A percentile compares a stretch with the other conserved stretches of the same genome.
Conservation (phyloP, 2,797 vertebrate genomes). For the Lagodon rhomboides region DNA sequence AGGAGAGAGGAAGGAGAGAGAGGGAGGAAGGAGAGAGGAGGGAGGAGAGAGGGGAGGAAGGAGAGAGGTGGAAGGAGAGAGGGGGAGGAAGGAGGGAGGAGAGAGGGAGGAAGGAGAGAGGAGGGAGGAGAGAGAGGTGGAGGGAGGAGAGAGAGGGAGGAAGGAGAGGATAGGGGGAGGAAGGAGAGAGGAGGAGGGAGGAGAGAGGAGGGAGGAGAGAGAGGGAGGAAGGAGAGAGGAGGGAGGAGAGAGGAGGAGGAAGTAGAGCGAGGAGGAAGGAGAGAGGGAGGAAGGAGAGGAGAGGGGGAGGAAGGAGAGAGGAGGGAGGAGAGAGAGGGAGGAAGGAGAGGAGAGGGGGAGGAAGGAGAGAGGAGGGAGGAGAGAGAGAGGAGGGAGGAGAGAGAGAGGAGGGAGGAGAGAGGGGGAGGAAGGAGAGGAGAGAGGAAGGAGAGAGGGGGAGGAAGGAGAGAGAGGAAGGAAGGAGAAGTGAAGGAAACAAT, state of each 20-base stretch:
- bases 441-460: too few relatives aligned
- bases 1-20: too few relatives aligned
- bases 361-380: too few relatives aligned
- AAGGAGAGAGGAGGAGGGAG: neutral
- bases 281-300: neutral
- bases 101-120: neutral
- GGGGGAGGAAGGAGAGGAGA: neutral
- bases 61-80: too few relatives aligned
- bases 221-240: constrained; percentile 8
- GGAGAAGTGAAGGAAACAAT: constrained; percentile 10
- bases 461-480: too few relatives aligned
- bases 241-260: neutral
- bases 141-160: too few relatives aligned
- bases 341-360: neutral
- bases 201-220: too few relatives aligned
- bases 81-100: neutral
- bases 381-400: too few relatives aligned
- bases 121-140: too few relatives aligned
- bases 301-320: neutral
- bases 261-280: neutral
- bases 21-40: constrained; percentile 7
- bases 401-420: neutral
- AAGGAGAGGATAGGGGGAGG: too few relatives aligned
- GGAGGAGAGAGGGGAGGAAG: neutral
- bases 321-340: constrained; percentile 2